These are phyloP conservation scores for Drosophila punjabiensis DNA, from an alignment of 1,140 invertebrate genomes.

Conservation along the genomic window DNA sequence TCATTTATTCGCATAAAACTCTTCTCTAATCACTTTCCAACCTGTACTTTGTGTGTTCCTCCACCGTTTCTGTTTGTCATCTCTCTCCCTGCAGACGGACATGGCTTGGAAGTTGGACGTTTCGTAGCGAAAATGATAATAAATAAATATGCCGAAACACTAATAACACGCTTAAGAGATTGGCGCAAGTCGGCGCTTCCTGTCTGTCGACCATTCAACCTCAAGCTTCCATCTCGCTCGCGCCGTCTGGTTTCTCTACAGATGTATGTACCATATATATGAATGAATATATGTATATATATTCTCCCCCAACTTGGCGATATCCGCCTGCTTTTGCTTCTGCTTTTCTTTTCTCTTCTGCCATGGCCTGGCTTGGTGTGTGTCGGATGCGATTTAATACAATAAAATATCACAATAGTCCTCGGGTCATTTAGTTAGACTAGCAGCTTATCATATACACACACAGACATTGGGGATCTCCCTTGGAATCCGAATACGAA, in stretches of 20 bases:
- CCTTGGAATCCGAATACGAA: conserved; percentile 23
- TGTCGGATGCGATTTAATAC: conserved; percentile 84
- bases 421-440: conserved; percentile 84
- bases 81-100: conserved; percentile 1
- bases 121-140: conserved; percentile 72
- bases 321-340: conserved; percentile 43
- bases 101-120: not conserved
- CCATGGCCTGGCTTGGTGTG: conserved; percentile 31
- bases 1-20: not conserved
- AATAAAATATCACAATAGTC: conserved; percentile 85
- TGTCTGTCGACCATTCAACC: conserved; percentile 46
- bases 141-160: conserved; percentile 83
- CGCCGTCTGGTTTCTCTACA: not conserved
- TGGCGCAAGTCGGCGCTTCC: conserved; percentile 79
- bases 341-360: conserved; percentile 20
- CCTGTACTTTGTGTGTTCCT: not conserved
- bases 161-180: conserved; percentile 81
- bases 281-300: not conserved
- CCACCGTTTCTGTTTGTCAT: conserved; percentile 47
- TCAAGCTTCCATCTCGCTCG: conserved; percentile 1
- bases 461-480: conserved; percentile 19
- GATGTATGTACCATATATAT: not conserved
- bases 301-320: conserved; percentile 33
- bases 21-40: not conserved
- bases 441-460: conserved; percentile 80